These are phyloP conservation scores for Mesochorus sp. DNA, from an alignment of 2,888 invertebrate genomes.

Conservation along the genomic window DNA sequence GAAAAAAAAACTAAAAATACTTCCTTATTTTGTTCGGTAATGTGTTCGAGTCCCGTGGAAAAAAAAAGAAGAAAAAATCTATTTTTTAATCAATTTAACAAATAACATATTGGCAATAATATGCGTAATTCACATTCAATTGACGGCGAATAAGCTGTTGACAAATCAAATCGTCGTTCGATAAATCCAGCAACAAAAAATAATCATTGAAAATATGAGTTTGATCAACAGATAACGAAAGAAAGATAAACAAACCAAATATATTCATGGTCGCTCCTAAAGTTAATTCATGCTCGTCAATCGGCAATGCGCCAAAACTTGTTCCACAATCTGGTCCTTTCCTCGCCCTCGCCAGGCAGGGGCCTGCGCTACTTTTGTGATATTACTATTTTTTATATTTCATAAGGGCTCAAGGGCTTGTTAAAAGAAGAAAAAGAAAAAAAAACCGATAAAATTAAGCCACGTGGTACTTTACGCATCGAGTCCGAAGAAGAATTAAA, in stretches of 20 bases:
- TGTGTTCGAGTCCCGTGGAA: neutral
- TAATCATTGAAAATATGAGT: slow-evolving; percentile 19
- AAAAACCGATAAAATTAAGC: slow-evolving; percentile 61
- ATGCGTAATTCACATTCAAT: slow-evolving; percentile 26
- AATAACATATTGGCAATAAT: slow-evolving; percentile 45
- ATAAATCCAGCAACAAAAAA: slow-evolving; percentile 25
- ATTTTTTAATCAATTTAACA: slow-evolving; percentile 34
- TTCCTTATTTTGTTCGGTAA: slow-evolving; percentile 27
- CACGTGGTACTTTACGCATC: slow-evolving; percentile 66
- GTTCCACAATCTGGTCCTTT: slow-evolving; percentile 75
- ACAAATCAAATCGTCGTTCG: slow-evolving; percentile 47
- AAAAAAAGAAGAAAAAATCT: neutral
- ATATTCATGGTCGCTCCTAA: slow-evolving; percentile 74
- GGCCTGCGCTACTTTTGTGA: slow-evolving; percentile 80
- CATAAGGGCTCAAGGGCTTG: slow-evolving; percentile 73
- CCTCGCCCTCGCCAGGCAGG: no score
- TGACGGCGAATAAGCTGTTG: slow-evolving; percentile 1
- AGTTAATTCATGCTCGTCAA: slow-evolving; percentile 66
- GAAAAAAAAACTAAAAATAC: no score
- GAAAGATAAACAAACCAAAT: slow-evolving; percentile 14
- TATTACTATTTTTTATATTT: slow-evolving; percentile 80
- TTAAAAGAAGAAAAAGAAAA: slow-evolving; percentile 39
- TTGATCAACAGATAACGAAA: slow-evolving; percentile 14
- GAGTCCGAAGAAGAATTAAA: slow-evolving; percentile 49
- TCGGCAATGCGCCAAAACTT: slow-evolving; percentile 61